Percentiles rank a stretch among this genome's conserved stretches.
phyloP scores from a whole-genome alignment of 64 coral and sea anemone species.

The Cladopsammia gracilis region DNA sequence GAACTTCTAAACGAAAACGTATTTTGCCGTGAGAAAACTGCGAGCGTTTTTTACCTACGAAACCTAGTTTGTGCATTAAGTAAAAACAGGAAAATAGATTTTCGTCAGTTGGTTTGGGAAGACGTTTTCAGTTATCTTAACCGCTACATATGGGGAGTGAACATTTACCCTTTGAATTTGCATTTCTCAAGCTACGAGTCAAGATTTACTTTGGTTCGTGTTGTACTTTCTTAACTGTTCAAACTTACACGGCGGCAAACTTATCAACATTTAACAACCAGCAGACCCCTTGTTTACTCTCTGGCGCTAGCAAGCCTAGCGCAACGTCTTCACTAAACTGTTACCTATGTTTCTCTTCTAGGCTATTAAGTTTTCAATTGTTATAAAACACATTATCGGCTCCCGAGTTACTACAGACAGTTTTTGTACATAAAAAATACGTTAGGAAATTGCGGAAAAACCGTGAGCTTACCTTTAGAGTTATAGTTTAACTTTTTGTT shows the following conservation, averaged over 20 bases:
- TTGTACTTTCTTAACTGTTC: slow-evolving; percentile 22
- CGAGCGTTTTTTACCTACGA: not conserved
- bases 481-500: not conserved
- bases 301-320: not conserved
- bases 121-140: too few relatives aligned
- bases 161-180: too few relatives aligned
- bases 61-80: not conserved
- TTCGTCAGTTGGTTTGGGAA: too few relatives aligned
- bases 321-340: not conserved
- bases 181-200: not conserved
- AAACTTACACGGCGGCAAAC: slow-evolving; percentile 8
- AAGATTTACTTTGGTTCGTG: slow-evolving; percentile 5
- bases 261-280: slow-evolving; percentile 46
- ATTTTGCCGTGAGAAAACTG: slow-evolving; percentile 3
- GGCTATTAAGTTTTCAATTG: not conserved
- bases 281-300: slow-evolving; percentile 9
- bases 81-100: not conserved
- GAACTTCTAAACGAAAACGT: slow-evolving; percentile 20
- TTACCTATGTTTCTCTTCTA: not conserved
- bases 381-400: not conserved
- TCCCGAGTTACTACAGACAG: not conserved
- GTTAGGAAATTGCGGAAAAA: not conserved
- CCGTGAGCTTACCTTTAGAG: not conserved
- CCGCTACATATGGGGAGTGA: too few relatives aligned
- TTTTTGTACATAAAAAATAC: not conserved